Base-by-base conservation (phyloP, 2,888 invertebrate species). In the Nymphalis polychloros region DNA sequence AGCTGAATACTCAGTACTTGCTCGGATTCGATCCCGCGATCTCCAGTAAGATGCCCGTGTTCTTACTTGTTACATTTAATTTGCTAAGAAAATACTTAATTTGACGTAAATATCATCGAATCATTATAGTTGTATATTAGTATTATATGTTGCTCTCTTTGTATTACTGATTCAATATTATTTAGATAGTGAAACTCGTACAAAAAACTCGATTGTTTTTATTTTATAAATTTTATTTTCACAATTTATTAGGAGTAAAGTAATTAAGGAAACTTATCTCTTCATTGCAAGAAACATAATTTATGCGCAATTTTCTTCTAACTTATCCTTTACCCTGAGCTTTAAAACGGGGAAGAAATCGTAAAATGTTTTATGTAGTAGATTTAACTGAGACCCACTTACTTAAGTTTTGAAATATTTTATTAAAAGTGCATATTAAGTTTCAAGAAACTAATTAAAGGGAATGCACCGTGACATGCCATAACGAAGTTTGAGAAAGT, bases 391-490 rank as follows among this genome's bases (percentile, higher is more conserved):
- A 53, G 27, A 1, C 27, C 27, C 17, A 23, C 4, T 13, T 23
- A 17, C 8, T 31, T 57, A 4, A 35, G 35, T 57, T 35, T 57
- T 19, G 8, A 17, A 8, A 35, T n/a, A 16, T 57, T 27, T 48
- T 50, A 63, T 69, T 68, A 72, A 73, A 70, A 72, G 68, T 73
- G 69, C 67, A 70, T 74, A 71, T 67, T 68, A 67, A 66, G 62
- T 66, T 70, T 52, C 47, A 53, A 60, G 52, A 65, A 49, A 68
- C 57, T 63, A 66, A 68, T 63, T 69, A 69, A 69, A 67, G 50
- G 60, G 68, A 68, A 67, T 68, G 68, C 68, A 68, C 59, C 59
- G 57, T 57, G 67, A 59, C 66, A 55, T 65, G 64, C 62, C 53
- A 69, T 62, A 59, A 63, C 47, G 49, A 72, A 64, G 67, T 70